Percentiles rank a stretch among this genome's conserved stretches.
These are phyloP conservation scores for Coregonus suidteri DNA, from an alignment of 2,797 vertebrate species.

Conservation along the genomic window DNA sequence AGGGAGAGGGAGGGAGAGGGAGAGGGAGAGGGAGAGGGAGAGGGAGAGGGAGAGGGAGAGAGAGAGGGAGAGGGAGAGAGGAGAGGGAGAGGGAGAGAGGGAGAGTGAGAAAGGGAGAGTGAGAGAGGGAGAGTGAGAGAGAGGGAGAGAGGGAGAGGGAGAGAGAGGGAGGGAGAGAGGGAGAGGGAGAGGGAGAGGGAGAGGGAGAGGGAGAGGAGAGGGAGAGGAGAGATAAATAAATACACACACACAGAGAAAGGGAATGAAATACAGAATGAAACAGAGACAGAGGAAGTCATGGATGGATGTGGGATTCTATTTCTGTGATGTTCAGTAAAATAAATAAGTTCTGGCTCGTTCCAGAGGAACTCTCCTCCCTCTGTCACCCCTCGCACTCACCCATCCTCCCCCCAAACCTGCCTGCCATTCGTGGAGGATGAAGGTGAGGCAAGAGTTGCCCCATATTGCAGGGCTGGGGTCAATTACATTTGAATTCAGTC, in stretches of 20 bases:
- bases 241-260: neutral
- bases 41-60: neutral
- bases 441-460: neutral
- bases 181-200: constrained; percentile 1
- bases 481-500: constrained; percentile 1
- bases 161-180: too few species aligned
- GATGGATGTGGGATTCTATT: constrained; percentile 51
- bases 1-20: constrained; percentile 1
- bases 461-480: neutral
- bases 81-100: neutral
- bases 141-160: too few species aligned
- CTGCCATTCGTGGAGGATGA: neutral
- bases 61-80: neutral
- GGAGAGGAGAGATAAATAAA: neutral
- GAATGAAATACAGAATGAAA: constrained; percentile 4
- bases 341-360: constrained; percentile 60
- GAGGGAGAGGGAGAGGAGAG: constrained; percentile 34
- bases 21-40: neutral
- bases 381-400: neutral
- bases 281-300: constrained; percentile 61
- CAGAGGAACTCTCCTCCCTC: constrained; percentile 37
- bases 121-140: neutral
- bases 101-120: too few species aligned
- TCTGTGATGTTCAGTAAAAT: constrained; percentile 50
- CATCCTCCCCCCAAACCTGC: neutral